Evolutionary conservation across 2,113 vertebrate species (phyloP).

Genomic region (Apeltes quadracus): DNA sequence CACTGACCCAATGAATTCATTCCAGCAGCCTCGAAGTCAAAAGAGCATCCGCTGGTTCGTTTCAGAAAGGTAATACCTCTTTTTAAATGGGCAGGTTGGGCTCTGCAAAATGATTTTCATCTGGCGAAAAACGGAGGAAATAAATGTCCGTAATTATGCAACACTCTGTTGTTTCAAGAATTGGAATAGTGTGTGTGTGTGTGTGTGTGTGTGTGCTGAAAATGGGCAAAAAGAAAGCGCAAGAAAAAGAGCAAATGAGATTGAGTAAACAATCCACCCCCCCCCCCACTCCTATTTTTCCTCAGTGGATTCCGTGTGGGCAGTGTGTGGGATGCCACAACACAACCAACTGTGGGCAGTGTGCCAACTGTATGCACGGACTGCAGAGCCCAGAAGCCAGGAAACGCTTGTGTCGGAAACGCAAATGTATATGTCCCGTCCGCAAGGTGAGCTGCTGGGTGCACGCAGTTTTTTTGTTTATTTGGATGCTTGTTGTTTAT

Average conservation of each 20-base stretch:
- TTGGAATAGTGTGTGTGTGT: neutral
- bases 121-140: neutral
- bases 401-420: constrained; percentile 76
- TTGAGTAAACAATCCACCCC: neutral
- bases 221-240: neutral
- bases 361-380: constrained; percentile 82
- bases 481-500: neutral
- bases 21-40: constrained; percentile 63
- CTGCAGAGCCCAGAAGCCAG: constrained; percentile 62
- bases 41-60: constrained; percentile 71
- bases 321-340: constrained; percentile 85
- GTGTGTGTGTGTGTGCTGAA: too few species aligned
- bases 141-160: neutral
- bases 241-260: neutral
- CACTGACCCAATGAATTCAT: neutral
- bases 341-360: constrained; percentile 84
- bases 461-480: neutral
- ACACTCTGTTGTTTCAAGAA: neutral
- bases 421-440: constrained; percentile 80
- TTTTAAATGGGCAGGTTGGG: neutral
- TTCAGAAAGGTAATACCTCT: constrained; percentile 77
- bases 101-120: neutral
- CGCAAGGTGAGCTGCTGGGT: constrained; percentile 67
- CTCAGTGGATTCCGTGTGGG: constrained; percentile 86
- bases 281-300: neutral